Evolutionary conservation across 2,797 vertebrate genomes (phyloP).

Genomic region (Gallinago nigripennis): DNA sequence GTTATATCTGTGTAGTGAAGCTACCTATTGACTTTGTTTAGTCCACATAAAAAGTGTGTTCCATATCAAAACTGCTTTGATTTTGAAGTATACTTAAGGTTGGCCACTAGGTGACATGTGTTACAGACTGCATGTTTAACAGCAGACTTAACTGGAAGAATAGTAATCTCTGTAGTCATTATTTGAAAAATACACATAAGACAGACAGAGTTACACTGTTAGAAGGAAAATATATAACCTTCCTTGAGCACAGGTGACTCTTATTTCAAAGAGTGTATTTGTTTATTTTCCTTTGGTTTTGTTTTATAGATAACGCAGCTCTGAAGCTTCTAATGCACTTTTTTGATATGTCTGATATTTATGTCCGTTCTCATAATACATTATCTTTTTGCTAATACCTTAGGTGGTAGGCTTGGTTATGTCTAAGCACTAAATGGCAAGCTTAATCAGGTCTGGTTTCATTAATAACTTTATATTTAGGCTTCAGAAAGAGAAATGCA

Average conservation of each 20-base stretch:
- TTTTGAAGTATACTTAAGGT: not conserved
- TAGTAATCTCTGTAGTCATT: not conserved
- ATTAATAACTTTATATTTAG: not conserved
- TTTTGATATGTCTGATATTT: not conserved
- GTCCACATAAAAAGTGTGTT: not conserved
- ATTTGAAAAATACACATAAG: not conserved
- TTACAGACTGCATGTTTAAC: not conserved
- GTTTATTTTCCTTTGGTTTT: not conserved
- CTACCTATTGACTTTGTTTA: not conserved
- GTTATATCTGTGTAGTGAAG: not conserved
- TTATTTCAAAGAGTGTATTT: not conserved
- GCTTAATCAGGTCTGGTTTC: not conserved
- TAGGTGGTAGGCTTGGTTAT: not conserved
- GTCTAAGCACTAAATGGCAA: not conserved
- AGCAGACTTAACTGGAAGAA: not conserved
- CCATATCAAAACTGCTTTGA: not conserved
- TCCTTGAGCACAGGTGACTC: rapidly evolving
- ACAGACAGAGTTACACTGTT: not conserved
- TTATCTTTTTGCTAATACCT: not conserved
- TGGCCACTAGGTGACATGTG: not conserved
- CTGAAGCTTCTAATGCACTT: conserved; percentile 24
- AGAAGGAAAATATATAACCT: not conserved
- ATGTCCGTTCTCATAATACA: not conserved
- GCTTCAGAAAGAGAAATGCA: not conserved
- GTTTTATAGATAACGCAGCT: not conserved